These are phyloP conservation scores for Avahi laniger DNA, from an alignment of 2,797 vertebrate genomes.

Conservation along the genomic window DNA sequence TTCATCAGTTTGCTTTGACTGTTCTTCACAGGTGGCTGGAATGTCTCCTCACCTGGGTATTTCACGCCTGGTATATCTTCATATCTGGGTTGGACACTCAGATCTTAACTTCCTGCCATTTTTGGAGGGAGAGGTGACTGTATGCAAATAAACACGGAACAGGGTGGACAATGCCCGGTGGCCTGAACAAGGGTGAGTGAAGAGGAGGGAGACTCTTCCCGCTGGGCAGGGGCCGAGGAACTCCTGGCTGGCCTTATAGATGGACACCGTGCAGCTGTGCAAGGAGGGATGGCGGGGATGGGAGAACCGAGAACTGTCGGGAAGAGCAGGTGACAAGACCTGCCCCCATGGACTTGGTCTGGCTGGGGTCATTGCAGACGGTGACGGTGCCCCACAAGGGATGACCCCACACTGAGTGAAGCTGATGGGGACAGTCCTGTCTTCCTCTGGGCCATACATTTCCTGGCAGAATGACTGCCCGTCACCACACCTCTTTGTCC, in stretches of 20 bases:
- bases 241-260: background rate
- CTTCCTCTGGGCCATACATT: background rate
- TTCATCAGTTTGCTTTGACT: background rate
- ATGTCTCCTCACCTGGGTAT: background rate
- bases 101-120: background rate
- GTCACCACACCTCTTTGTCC: no score
- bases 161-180: rapidly evolving
- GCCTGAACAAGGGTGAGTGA: background rate
- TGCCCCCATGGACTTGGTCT: rapidly evolving
- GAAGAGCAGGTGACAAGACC: rapidly evolving
- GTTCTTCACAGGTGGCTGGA: background rate
- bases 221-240: rapidly evolving
- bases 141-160: rapidly evolving
- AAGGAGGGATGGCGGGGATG: rapidly evolving
- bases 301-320: rapidly evolving
- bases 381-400: rapidly evolving
- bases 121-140: background rate
- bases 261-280: rapidly evolving
- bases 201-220: no score
- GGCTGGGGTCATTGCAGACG: rapidly evolving
- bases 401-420: rapidly evolving
- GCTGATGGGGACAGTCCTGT: no score
- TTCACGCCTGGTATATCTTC: background rate
- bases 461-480: background rate
- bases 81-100: background rate